Base-by-base conservation (phyloP, 2,888 invertebrate genomes). In the Drosophila anceps region DNA sequence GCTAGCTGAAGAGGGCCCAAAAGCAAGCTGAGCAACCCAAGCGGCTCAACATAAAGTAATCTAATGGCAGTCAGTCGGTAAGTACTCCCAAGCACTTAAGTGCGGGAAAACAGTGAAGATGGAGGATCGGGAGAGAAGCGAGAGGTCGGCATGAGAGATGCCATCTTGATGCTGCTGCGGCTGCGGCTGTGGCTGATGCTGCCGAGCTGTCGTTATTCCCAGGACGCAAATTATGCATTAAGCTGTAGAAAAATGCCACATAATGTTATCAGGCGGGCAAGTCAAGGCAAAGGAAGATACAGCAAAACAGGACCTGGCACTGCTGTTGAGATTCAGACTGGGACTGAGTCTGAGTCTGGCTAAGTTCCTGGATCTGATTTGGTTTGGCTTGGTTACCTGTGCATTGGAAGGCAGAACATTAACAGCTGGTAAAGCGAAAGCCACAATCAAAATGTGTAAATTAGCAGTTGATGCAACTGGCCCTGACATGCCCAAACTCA, bases 371-470 rank as follows among this genome's bases (percentile, higher is more conserved):
- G 43, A 60, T 63, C 61, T 69, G n/a, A n/a, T n/a, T n/a, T n/a
- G n/a, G n/a, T n/a, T n/a, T n/a, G n/a, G n/a, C n/a, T 51, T 59
- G 24, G 41, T 20, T 54, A n/a, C 31, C n/a, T 55, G 37, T 27
- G 59, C 57, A 15, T 24, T 39, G 53, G 67, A 58, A 62, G 73
- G 51, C 54, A 67, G 68, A 46, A 69, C 75, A 73, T 27, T 63
- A 71, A 29, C 48, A 69, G 64, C 61, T 59, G 60, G 35, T 20
- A 63, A 64, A 27, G 46, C 64, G 51, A 77, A 83, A 76, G 81
- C 79, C 81, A 87, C 87, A 87, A 90, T 87, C 84, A 86, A 89
- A 87, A 87, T 89, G 87, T 88, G 89, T 84, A 89, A 87, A 87
- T 90, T 87, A 90, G 81, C 81, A 80, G 77, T 68, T 75, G 75